phyloP scores from a whole-genome alignment of 2,888 invertebrate genomes.

The Branchipolynoe longqiensis region DNA sequence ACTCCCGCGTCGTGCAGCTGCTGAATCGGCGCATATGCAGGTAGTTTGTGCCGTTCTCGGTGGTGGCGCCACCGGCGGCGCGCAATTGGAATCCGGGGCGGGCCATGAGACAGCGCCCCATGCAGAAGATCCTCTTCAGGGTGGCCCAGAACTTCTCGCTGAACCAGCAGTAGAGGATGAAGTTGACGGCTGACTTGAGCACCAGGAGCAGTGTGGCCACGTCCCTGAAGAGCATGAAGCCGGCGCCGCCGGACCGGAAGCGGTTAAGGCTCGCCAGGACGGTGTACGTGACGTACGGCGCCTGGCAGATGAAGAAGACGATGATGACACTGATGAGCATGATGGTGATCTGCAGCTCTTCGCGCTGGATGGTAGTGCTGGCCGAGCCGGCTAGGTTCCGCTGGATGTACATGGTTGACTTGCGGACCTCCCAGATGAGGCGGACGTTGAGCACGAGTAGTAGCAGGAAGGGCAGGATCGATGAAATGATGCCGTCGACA shows the following conservation, averaged over 20 bases:
- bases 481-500: constrained; percentile 71
- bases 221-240: constrained; percentile 63
- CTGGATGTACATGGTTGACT: constrained; percentile 77
- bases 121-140: constrained; percentile 79
- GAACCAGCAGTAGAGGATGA: constrained; percentile 81
- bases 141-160: constrained; percentile 81
- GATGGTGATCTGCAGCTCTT: constrained; percentile 79
- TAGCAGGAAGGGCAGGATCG: constrained; percentile 75
- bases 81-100: background rate
- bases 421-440: constrained; percentile 78
- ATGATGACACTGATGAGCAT: constrained; percentile 79
- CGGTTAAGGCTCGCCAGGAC: constrained; percentile 64
- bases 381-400: constrained; percentile 68
- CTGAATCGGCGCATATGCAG: constrained; percentile 53
- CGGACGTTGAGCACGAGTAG: constrained; percentile 76
- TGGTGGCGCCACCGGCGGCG: constrained; percentile 22
- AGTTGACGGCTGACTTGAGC: constrained; percentile 79
- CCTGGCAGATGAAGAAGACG: constrained; percentile 79
- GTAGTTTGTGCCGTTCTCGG: constrained; percentile 51
- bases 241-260: constrained; percentile 17
- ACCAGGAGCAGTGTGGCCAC: constrained; percentile 72
- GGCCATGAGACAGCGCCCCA: constrained; percentile 68
- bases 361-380: constrained; percentile 72
- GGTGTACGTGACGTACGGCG: constrained; percentile 75
- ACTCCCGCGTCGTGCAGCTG: constrained; percentile 49